Evolutionary conservation across 2,797 vertebrate genomes (phyloP).

Genomic region (Synaphobranchus kaupii): DNA sequence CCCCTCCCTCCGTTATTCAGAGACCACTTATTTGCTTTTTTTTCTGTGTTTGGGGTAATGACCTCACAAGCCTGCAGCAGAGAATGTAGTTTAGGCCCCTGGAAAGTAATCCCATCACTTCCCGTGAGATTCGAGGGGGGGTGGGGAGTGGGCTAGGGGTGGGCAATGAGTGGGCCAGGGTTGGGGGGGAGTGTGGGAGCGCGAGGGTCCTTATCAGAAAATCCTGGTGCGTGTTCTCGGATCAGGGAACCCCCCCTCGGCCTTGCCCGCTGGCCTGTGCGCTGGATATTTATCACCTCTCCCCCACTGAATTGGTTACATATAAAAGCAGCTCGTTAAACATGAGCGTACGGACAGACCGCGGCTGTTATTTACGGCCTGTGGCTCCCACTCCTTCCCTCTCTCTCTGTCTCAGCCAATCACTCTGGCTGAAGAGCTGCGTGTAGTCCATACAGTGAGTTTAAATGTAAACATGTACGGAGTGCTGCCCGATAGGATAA

Average conservation of each 20-base stretch:
- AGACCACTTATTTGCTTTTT: constrained; percentile 13
- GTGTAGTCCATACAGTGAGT: neutral
- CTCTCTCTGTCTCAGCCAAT: neutral
- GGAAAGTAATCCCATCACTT: neutral
- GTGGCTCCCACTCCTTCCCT: too few relatives aligned
- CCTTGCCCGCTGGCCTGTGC: neutral
- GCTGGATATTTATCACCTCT: constrained; percentile 51
- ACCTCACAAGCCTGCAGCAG: neutral
- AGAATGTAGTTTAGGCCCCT: constrained; percentile 4
- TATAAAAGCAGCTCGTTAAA: constrained; percentile 57
- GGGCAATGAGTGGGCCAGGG: neutral
- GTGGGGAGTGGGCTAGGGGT: neutral
- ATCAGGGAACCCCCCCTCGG: neutral
- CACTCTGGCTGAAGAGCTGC: neutral
- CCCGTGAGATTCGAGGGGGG: constrained; percentile 18
- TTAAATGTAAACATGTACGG: neutral
- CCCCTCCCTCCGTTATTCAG: neutral
- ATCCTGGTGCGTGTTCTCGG: constrained; percentile 39
- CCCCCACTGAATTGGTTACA: constrained; percentile 68
- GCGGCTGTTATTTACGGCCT: neutral
- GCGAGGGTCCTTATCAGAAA: constrained; percentile 52
- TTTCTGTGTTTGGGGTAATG: constrained; percentile 11
- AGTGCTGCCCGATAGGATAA: neutral
- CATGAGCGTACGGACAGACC: neutral
- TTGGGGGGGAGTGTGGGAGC: neutral